Evolutionary conservation across 2,797 vertebrate species (phyloP).

Genomic region (Myiothlypis coronata): DNA sequence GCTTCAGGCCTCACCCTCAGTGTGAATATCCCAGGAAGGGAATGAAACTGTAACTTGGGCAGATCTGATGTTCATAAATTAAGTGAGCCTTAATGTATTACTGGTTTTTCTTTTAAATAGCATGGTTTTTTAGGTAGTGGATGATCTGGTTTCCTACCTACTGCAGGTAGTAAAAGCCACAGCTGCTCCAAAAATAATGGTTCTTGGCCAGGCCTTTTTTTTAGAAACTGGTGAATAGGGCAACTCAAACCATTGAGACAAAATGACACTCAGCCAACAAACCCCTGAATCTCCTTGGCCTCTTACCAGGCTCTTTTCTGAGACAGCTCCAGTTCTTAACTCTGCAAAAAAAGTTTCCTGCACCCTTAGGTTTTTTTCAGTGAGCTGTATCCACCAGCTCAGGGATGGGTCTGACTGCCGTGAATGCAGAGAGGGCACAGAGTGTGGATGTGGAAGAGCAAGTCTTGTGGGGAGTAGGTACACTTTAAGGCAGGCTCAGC

Average conservation of each 20-base stretch:
- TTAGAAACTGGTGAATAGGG: neutral
- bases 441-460: neutral
- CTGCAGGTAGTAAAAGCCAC: neutral
- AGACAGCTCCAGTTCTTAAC: neutral
- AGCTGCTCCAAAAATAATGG: neutral
- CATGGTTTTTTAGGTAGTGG: neutral
- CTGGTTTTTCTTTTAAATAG: neutral
- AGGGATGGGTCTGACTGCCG: neutral
- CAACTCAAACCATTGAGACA: neutral
- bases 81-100: neutral
- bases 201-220: rapidly evolving
- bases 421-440: neutral
- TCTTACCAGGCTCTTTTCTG: neutral
- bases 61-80: neutral
- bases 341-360: neutral
- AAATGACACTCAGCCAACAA: neutral
- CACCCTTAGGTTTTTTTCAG: neutral
- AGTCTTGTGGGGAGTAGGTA: neutral
- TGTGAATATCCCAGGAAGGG: neutral
- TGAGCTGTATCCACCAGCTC: neutral
- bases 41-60: neutral
- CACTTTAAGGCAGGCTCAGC: neutral
- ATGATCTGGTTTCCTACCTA: neutral
- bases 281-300: neutral
- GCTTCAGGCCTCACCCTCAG: neutral